Evolutionary conservation across 2,888 invertebrate species (phyloP).

Genomic region (Graphium colonna): DNA sequence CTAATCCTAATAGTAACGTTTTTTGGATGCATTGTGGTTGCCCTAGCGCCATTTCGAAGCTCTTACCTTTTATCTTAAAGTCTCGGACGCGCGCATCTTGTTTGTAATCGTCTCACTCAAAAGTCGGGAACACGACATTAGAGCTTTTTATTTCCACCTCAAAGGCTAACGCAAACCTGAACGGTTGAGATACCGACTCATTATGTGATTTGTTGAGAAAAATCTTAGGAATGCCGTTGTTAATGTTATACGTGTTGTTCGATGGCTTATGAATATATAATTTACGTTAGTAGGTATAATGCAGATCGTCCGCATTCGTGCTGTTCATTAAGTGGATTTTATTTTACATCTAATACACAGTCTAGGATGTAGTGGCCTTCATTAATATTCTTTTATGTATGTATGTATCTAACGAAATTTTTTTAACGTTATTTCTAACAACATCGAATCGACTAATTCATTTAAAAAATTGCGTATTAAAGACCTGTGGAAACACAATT

Average conservation of each 20-base stretch:
- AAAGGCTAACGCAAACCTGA: slow-evolving; percentile 21
- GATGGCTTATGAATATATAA: slow-evolving; percentile 1
- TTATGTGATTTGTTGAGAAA: slow-evolving; percentile 10
- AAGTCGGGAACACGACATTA: slow-evolving; percentile 47
- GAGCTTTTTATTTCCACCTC: slow-evolving; percentile 36
- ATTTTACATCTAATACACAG: not conserved
- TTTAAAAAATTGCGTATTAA: too few relatives aligned
- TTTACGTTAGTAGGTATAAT: too few relatives aligned
- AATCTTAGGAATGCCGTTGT: slow-evolving; percentile 11
- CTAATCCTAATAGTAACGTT: too few relatives aligned
- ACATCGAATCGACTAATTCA: too few relatives aligned
- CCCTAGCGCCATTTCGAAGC: slow-evolving; percentile 37
- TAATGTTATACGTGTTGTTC: not conserved
- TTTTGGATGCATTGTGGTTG: slow-evolving; percentile 31
- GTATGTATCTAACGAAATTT: too few relatives aligned
- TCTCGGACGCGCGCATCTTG: slow-evolving; percentile 40
- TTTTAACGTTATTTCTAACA: too few relatives aligned
- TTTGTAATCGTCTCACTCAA: slow-evolving; percentile 47
- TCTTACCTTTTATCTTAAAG: slow-evolving; percentile 56
- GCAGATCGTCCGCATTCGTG: not conserved
- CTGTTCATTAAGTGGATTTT: not conserved
- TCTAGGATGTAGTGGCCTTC: too few relatives aligned
- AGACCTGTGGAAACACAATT: too few relatives aligned
- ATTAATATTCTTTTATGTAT: too few relatives aligned
- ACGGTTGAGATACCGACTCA: slow-evolving; percentile 14